phyloP scores from a whole-genome alignment of 2,888 invertebrate species.

The Yponomeuta cagnagella region DNA sequence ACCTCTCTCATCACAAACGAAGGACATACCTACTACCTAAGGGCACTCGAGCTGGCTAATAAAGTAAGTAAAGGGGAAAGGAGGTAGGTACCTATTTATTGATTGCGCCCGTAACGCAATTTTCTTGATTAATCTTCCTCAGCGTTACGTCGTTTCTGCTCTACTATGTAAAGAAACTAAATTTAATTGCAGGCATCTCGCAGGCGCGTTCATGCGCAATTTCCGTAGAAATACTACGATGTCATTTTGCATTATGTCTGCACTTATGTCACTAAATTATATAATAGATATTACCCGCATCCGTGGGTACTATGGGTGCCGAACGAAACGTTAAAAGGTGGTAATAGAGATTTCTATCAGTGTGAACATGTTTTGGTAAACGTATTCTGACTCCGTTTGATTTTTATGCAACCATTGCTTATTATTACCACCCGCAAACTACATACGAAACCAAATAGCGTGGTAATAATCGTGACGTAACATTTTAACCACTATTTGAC shows the following conservation, averaged over 20 bases:
- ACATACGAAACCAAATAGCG: background rate
- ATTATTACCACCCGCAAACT: background rate
- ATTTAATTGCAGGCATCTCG: background rate
- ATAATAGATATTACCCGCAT: background rate
- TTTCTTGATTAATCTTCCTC: background rate
- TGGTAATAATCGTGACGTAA: background rate
- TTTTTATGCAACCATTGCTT: background rate
- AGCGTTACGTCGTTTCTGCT: background rate
- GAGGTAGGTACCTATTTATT: background rate
- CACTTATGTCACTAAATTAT: background rate
- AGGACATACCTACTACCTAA: background rate
- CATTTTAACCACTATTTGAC: background rate
- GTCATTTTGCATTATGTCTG: background rate
- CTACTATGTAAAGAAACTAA: background rate
- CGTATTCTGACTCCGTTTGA: background rate
- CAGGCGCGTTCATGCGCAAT: background rate
- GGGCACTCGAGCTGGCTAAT: background rate
- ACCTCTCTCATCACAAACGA: slow-evolving; percentile 27
- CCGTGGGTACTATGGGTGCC: background rate
- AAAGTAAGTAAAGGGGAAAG: background rate
- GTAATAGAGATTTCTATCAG: background rate
- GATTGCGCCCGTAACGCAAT: background rate
- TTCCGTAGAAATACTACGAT: background rate
- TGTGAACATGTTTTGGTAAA: background rate
- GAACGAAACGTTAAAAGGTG: background rate